phyloP scores from a whole-genome alignment of 2,797 vertebrate genomes.

The Bothrops alternatus region DNA sequence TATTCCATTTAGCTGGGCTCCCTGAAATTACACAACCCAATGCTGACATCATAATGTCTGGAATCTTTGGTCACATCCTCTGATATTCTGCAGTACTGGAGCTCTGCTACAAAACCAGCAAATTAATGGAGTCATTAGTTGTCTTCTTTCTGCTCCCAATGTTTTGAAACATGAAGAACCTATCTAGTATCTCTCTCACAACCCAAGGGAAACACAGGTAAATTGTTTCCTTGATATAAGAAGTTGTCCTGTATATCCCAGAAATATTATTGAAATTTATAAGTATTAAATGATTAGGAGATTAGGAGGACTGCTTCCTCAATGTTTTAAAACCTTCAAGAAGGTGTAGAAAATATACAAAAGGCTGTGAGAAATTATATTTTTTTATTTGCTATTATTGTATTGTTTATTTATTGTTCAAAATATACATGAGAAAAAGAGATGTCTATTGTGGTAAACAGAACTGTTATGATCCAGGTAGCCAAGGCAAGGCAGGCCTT shows the following conservation, averaged over 20 bases:
- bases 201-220: background rate
- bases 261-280: background rate
- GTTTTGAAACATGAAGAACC: no score
- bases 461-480: background rate
- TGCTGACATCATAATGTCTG: background rate
- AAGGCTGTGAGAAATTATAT: background rate
- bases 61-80: background rate
- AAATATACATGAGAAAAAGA: background rate
- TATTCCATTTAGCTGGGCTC: background rate
- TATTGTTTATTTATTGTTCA: background rate
- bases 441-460: conserved; percentile 45
- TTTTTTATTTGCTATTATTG: background rate
- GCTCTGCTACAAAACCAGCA: background rate
- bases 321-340: background rate
- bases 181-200: background rate
- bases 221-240: background rate
- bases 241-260: background rate
- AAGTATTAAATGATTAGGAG: background rate
- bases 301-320: background rate
- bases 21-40: background rate
- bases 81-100: background rate
- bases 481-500: no score
- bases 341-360: background rate
- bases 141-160: no score
- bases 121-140: background rate